phyloP scores from a whole-genome alignment of 2,888 invertebrate species.

The Mayetiola destructor region DNA sequence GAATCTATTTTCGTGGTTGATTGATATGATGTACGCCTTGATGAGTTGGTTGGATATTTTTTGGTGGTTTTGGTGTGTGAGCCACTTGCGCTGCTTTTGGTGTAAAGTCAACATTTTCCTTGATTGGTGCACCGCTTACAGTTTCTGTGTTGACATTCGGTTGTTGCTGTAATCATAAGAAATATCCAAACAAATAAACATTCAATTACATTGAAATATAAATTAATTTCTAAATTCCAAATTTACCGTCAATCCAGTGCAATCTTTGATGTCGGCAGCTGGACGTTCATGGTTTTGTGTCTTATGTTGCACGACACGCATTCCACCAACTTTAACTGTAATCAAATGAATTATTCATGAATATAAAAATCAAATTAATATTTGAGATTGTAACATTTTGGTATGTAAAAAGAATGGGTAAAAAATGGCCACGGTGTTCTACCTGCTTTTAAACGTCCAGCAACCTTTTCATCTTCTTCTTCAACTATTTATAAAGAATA shows the following conservation, averaged over 20 bases:
- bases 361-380: neutral
- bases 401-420: no score
- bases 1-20: slow-evolving; percentile 63
- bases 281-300: slow-evolving; percentile 46
- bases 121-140: slow-evolving; percentile 65
- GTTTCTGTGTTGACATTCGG: slow-evolving; percentile 52
- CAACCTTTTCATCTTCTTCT: no score
- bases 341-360: slow-evolving; percentile 19
- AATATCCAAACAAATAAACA: slow-evolving; percentile 13
- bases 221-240: neutral
- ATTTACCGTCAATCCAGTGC: slow-evolving; percentile 52
- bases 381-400: no score
- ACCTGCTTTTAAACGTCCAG: no score
- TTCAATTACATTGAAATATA: neutral
- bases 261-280: slow-evolving; percentile 52
- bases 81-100: slow-evolving; percentile 77
- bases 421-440: no score
- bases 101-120: slow-evolving; percentile 77
- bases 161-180: slow-evolving; percentile 23
- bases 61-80: slow-evolving; percentile 65
- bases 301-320: slow-evolving; percentile 84
- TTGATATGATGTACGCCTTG: slow-evolving; percentile 55
- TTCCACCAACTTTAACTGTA: slow-evolving; percentile 79
- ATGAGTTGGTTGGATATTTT: slow-evolving; percentile 40
- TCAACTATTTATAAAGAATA: no score